These are phyloP conservation scores for Ceriagrion tenellum DNA, from an alignment of 2,888 invertebrate species.

Conservation along the genomic window DNA sequence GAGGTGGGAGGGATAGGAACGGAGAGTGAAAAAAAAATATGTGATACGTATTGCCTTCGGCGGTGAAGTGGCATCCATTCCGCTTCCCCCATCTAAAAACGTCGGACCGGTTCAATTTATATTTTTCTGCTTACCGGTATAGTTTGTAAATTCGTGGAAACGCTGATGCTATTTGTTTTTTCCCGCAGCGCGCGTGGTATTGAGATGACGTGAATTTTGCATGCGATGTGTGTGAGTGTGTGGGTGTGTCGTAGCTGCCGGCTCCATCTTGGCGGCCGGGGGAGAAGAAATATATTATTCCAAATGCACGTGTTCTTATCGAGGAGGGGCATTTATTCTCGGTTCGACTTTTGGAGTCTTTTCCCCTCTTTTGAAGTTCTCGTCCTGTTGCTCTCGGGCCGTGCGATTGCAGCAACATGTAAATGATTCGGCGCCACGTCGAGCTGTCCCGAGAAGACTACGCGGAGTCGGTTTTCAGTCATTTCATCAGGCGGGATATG, in stretches of 20 bases:
- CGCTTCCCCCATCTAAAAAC: background rate
- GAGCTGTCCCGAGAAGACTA: background rate
- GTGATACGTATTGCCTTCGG: background rate
- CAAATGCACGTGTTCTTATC: background rate
- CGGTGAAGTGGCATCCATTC: background rate
- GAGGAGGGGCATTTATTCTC: background rate
- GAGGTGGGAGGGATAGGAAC: background rate
- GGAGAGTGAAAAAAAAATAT: slow-evolving; percentile 11
- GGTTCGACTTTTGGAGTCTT: background rate
- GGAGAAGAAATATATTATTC: slow-evolving; percentile 25
- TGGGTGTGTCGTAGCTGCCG: background rate
- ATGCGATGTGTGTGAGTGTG: background rate
- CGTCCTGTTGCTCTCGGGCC: background rate
- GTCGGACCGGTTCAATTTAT: background rate
- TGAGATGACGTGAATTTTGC: background rate
- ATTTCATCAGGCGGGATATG: too few species aligned
- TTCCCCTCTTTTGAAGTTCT: background rate
- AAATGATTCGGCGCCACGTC: background rate
- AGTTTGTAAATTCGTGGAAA: slow-evolving; percentile 35
- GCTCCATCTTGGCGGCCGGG: background rate
- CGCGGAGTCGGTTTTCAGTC: too few species aligned
- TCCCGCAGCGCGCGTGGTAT: background rate
- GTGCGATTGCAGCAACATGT: background rate
- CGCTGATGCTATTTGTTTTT: background rate
- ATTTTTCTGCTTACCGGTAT: background rate